These are phyloP conservation scores for Nematostella vectensis DNA, from an alignment of 92 coral and sea anemone genomes.

Conservation along the genomic window DNA sequence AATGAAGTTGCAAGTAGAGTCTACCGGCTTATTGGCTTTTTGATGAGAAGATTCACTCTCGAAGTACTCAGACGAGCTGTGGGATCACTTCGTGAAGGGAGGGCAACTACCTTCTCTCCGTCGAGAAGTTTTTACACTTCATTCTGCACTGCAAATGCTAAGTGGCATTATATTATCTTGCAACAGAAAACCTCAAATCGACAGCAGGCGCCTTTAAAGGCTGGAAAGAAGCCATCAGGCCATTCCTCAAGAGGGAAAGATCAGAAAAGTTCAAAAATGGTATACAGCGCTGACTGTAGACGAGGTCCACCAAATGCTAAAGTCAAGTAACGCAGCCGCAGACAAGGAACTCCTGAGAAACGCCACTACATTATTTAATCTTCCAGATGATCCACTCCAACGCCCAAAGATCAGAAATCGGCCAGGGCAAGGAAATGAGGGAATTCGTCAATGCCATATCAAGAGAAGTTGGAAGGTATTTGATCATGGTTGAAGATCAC, in stretches of 20 bases:
- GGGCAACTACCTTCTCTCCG: conserved; percentile 3
- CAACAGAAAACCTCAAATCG: background rate
- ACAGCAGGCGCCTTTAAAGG: conserved; percentile 5
- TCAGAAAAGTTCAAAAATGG: conserved; percentile 5
- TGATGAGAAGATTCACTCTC: background rate
- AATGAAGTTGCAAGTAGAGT: background rate
- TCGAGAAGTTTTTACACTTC: conserved; percentile 14
- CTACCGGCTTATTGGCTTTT: conserved; percentile 2
- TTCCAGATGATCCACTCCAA: conserved; percentile 15
- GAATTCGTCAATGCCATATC: conserved; percentile 8
- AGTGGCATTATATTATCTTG: background rate
- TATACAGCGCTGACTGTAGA: background rate
- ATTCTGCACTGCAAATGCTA: conserved; percentile 1
- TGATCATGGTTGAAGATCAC: conserved; percentile 12
- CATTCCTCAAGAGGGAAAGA: conserved; percentile 9
- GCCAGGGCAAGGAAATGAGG: conserved; percentile 1
- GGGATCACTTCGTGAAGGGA: conserved; percentile 8
- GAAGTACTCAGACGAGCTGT: background rate
- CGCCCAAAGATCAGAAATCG: conserved; percentile 5
- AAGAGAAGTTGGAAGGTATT: conserved; percentile 4
- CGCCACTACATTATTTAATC: conserved; percentile 6
- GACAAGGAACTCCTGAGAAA: conserved; percentile 1
- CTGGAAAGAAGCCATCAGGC: conserved; percentile 12
- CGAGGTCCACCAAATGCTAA: conserved; percentile 10
- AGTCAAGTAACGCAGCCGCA: background rate